phyloP scores from a whole-genome alignment of 2,113 vertebrate species.

The Myanophis thanlyinensis region DNA sequence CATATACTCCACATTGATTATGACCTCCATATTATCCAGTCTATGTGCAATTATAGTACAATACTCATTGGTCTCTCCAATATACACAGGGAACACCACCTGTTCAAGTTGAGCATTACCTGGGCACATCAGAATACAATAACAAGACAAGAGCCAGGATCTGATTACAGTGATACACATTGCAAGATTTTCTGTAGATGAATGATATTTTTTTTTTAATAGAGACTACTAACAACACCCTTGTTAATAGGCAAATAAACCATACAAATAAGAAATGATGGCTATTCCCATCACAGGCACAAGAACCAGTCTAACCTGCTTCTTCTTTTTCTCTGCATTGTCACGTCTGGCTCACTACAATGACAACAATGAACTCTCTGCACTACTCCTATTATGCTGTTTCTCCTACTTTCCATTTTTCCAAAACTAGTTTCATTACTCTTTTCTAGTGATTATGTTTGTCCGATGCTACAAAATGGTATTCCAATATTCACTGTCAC shows the following conservation, averaged over 20 bases:
- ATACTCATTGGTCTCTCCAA: background rate
- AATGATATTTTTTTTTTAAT: background rate
- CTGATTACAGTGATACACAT: background rate
- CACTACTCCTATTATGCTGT: background rate
- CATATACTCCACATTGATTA: background rate
- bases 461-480: background rate
- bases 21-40: background rate
- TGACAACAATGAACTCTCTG: background rate
- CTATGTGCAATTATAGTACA: background rate
- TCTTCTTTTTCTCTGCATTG: background rate
- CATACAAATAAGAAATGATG: background rate
- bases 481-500: background rate
- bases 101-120: too few species aligned
- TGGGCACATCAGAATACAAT: background rate
- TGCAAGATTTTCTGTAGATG: background rate
- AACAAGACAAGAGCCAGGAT: background rate
- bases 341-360: background rate
- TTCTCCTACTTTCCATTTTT: background rate
- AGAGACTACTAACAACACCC: background rate
- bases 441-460: background rate
- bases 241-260: background rate
- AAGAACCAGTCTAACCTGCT: background rate
- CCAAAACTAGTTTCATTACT: background rate
- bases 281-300: background rate
- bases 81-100: background rate